Conservation (phyloP, 2,888 invertebrate species). For the Autographa gamma region DNA sequence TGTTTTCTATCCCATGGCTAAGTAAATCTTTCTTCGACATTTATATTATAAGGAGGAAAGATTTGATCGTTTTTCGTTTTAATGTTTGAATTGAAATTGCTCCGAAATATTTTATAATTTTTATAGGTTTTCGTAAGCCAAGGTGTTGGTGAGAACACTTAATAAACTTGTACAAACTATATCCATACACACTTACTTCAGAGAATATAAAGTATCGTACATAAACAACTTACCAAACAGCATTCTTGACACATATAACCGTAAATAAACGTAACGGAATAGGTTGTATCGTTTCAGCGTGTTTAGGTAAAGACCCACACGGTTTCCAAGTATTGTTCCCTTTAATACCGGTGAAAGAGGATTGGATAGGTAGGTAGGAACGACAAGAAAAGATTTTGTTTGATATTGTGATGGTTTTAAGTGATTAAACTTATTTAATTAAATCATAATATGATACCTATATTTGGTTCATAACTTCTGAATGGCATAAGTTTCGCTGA, state of each 20-base stretch:
- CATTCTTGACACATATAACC: slow-evolving; percentile 23
- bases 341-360: slow-evolving; percentile 27
- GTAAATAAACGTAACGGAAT: slow-evolving; percentile 46
- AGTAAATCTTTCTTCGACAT: too few species aligned
- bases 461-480: too few species aligned
- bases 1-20: too few species aligned
- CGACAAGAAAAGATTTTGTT: background rate
- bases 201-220: background rate
- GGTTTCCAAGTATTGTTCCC: slow-evolving; percentile 32
- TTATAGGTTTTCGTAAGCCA: background rate
- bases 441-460: too few species aligned
- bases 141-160: background rate
- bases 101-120: too few species aligned
- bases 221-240: slow-evolving; percentile 18
- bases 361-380: background rate
- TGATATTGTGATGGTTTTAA: too few species aligned
- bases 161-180: background rate
- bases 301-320: slow-evolving; percentile 36
- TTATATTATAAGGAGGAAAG: too few species aligned
- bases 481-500: too few species aligned
- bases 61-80: too few species aligned
- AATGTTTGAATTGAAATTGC: too few species aligned
- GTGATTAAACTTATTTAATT: too few species aligned
- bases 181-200: background rate
- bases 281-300: slow-evolving; percentile 32